Evolutionary conservation across 1,140 invertebrate species (phyloP).

Genomic region (Aphidius ervi): DNA sequence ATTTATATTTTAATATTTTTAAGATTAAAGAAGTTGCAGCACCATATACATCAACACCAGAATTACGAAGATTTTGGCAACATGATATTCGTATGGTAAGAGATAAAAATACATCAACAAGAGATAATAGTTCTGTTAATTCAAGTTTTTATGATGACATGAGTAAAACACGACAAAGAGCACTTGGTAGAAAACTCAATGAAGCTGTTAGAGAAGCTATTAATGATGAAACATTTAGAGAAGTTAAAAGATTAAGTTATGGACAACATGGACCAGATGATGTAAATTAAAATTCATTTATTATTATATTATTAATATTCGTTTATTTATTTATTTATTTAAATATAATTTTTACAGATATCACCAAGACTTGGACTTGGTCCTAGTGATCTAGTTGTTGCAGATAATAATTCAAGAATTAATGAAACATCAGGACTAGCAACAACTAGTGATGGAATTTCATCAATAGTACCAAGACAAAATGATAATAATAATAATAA

Average conservation of each 20-base stretch:
- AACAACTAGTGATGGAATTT: conserved; percentile 4
- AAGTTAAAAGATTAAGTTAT: conserved; percentile 67
- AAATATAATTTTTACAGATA: not conserved
- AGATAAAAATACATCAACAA: conserved; percentile 53
- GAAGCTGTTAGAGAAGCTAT: conserved; percentile 63
- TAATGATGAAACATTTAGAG: conserved; percentile 65
- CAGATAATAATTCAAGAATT: not conserved
- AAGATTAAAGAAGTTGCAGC: conserved; percentile 82
- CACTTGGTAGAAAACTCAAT: conserved; percentile 51
- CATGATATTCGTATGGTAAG: conserved; percentile 70
- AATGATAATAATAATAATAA: conserved; percentile 10
- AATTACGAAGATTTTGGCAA: conserved; percentile 75
- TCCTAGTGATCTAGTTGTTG: not conserved
- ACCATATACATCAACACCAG: conserved; percentile 70
- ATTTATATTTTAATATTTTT: conserved; percentile 18
- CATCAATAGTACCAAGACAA: conserved; percentile 12
- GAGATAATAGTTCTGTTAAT: conserved; percentile 44
- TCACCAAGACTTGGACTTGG: conserved; percentile 9
- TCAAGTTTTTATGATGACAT: conserved; percentile 45
- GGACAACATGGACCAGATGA: conserved; percentile 63
- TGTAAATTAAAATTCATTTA: conserved; percentile 42
- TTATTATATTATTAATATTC: not conserved
- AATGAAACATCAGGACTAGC: conserved; percentile 9
- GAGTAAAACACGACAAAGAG: conserved; percentile 40
- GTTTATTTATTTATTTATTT: not conserved